Evolutionary conservation across 1,140 invertebrate species (phyloP), one percentile per base, ranked within the genome.

Genomic region (Procambarus clarkii): DNA sequence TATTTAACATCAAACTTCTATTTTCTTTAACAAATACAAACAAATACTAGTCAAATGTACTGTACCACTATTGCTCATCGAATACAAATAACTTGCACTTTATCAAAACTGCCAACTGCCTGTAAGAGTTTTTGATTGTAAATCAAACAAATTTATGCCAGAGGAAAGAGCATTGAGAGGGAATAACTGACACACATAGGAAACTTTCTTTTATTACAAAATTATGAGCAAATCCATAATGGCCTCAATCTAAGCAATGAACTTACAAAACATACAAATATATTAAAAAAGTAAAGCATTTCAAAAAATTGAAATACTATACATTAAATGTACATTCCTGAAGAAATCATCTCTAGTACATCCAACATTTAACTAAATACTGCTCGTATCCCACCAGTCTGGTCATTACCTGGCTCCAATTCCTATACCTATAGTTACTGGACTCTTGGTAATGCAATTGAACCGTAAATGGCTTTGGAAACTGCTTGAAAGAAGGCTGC

Each of bases 211-310:
- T 81, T 81, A 81, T 81, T 81, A 81, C 48, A 81, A 81, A 81
- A 18, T 58, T 54, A 81, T 81, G 79, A 81, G 79, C 79, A 81
- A 81, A 81, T 50, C 44, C 54, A 81, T 21, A 58, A 81, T 54
- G 46, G 79, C 79, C 48, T 54, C 54, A 58, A 58, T 24, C 24
- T 54, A 81, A 58, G 79, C 79, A 81, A 11, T 81, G 48, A 81
- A 81, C 79, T 54, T 81, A 81, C 79, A 81, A 81, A 81, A 81
- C 48, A 54, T 81, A 81, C 79, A 81, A 81, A 81, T 81, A 81
- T 54, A 45, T 81, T 81, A 81, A 81, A 81, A 81, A 81, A 81
- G 79, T 81, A 81, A 81, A 81, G 46, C 54, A 50, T 34, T 54
- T 54, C 79, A 58, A 48, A 58, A 81, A 81, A 24, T 48, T 58